phyloP scores from a whole-genome alignment of 2,797 vertebrate species.

The Sylvilagus floridanus region DNA sequence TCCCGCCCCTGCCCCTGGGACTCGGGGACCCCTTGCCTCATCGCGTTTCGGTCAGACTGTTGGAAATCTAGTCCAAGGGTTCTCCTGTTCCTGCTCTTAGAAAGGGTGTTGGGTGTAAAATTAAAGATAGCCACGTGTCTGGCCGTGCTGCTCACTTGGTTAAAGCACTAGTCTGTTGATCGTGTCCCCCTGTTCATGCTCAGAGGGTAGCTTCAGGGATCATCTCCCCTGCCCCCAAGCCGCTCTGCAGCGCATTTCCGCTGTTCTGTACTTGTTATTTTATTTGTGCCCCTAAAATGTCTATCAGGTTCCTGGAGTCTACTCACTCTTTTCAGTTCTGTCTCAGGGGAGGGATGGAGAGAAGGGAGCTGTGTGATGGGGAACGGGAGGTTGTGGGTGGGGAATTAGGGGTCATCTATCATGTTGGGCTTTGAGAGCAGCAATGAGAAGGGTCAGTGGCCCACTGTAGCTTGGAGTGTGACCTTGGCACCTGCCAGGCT shows the following conservation, averaged over 20 bases:
- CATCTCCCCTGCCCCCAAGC: neutral
- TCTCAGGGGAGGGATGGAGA: neutral
- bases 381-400: accelerated
- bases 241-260: accelerated
- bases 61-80: neutral
- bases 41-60: neutral
- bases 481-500: neutral
- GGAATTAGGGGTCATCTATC: neutral
- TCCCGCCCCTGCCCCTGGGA: neutral
- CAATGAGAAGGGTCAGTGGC: accelerated
- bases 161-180: accelerated
- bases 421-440: neutral
- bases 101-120: no score
- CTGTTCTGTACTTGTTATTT: accelerated
- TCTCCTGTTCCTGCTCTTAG: neutral
- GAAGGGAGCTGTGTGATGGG: neutral
- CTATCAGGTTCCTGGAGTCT: neutral
- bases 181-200: accelerated
- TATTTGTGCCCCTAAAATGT: neutral
- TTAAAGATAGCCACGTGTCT: accelerated
- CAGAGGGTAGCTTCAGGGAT: neutral
- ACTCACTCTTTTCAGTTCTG: neutral
- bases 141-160: neutral
- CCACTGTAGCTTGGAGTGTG: no score
- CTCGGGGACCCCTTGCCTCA: neutral